These are phyloP conservation scores for Hydrotaea diabolus DNA, from an alignment of 2,888 invertebrate species.

Conservation along the genomic window DNA sequence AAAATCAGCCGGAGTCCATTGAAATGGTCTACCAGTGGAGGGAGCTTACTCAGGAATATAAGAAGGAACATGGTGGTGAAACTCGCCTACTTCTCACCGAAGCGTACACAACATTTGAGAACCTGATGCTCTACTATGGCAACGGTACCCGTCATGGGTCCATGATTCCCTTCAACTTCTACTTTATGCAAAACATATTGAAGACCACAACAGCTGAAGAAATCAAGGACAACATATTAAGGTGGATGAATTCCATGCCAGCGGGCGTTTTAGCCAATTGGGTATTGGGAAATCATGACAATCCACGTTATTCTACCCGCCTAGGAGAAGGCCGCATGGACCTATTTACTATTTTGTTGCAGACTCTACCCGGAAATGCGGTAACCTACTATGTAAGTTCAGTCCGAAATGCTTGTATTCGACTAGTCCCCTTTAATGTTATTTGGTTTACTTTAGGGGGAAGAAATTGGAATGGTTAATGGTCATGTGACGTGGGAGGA, in stretches of 20 bases:
- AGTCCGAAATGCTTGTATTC: no score
- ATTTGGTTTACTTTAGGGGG: conserved; percentile 82
- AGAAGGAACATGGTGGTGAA: conserved; percentile 76
- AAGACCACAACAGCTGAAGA: conserved; percentile 78
- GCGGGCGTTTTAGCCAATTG: conserved; percentile 85
- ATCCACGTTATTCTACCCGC: conserved; percentile 82
- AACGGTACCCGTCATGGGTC: conserved; percentile 83
- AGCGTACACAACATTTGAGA: conserved; percentile 84
- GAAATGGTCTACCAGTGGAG: conserved; percentile 86
- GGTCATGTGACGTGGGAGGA: conserved; percentile 79
- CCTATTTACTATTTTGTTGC: conserved; percentile 88
- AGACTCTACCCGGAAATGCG: conserved; percentile 90
- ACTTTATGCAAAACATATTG: conserved; percentile 82
- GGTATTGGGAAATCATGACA: conserved; percentile 91
- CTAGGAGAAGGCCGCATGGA: conserved; percentile 86
- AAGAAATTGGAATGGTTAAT: conserved; percentile 86
- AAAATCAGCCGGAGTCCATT: conserved; percentile 82
- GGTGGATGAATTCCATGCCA: conserved; percentile 84
- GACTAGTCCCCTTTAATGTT: neutral
- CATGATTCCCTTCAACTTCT: conserved; percentile 89
- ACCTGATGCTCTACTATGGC: conserved; percentile 84
- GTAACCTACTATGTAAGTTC: conserved; percentile 88
- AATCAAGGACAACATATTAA: conserved; percentile 83
- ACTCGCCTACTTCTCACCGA: conserved; percentile 87
- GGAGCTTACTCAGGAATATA: conserved; percentile 83